A percentile compares a stretch with the other conserved stretches of the same genome.
These are phyloP conservation scores for Rattus norvegicus DNA, from an alignment of 2,113 vertebrate genomes.

Conservation along the genomic window GRCr8 NC_086022.1:114677501-114678000, in stretches of 20 bases:
- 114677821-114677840: not conserved
- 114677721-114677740: not conserved
- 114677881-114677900: not conserved
- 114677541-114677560: not conserved
- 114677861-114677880: not conserved
- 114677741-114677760: not conserved
- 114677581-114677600: not conserved
- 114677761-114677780: conserved; percentile 1
- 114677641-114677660: not conserved
- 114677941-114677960: not conserved
- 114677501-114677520: not conserved
- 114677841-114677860: not conserved
- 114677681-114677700: not conserved
- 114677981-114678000: not conserved
- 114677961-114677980: not conserved
- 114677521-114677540: not conserved
- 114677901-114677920: not conserved
- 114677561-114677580: not conserved
- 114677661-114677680: not conserved
- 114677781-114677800: not conserved
- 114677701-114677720: not conserved
- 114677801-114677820: not conserved
- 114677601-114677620: not conserved
- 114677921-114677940: not conserved
- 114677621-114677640: not conserved